Evolutionary conservation across 2,888 invertebrate genomes (phyloP), one percentile per base, ranked within the genome.

Genomic region (Furcula furcula): DNA sequence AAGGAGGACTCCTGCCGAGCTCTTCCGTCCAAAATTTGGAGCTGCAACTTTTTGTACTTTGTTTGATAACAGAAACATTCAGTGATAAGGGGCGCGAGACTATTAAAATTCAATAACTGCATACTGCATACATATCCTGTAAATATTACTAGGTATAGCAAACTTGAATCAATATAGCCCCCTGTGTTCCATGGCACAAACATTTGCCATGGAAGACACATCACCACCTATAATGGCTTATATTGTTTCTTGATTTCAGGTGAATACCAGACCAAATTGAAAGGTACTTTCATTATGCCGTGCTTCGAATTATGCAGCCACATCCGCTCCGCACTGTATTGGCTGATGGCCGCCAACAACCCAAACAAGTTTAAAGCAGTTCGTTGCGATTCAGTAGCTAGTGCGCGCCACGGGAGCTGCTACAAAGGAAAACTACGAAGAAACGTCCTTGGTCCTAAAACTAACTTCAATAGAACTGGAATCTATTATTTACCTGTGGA

Each of bases 251-350:
- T 29, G 1, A 9, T 62, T 60, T 1, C 63, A 86, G 86, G 86
- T 36, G 87, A 87, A 65, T 84, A 58, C 50, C 87, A 87, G 46
- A 71, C 76, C 7, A 56, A 75, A 0, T 67, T 81, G 49, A 46
- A 46, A 2, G 63, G 68, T 1, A 56, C 65, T 34, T 79, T 85
- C 56, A 65, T 86, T 25, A 56, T 86, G 23, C 85, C 86, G 0
- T 86, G 86, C 46, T 73, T 86, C 39, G 63, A 69, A 28, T 46
- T 85, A 2, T 87, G 87, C 66, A 85, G 85, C 33, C 87, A 87
- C 48, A 53, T 82, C 1, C 69, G 82, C 2, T 54, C 87, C 0
- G 80, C 71, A 0, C 42, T 72, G 37, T 85, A 83, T 63, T 84
- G 77, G 78, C 40, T 69, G 0, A 25, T 68, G 0, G 69, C 86